Evolutionary conservation across 2,888 invertebrate species (phyloP), one percentile per base, ranked within the genome.

Genomic region (Microctonus brassicae): DNA sequence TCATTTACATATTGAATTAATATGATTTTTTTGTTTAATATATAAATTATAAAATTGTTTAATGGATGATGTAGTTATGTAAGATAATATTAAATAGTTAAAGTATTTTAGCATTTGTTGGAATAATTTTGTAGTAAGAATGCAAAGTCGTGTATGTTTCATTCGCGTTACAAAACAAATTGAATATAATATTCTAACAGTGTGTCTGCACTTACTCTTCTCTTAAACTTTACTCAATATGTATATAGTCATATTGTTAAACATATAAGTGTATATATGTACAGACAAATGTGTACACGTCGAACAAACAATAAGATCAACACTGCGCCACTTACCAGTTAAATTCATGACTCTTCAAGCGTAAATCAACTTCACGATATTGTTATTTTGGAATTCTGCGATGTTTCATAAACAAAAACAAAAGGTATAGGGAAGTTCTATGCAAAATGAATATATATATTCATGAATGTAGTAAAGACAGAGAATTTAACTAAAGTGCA

Each of bases 291-390:
- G 20, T 33, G 33, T 29, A 20, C 39, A 61, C 17, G 53, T 69
- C 61, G 34, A 69, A 69, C 69, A 53, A 62, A 67, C 60, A 67
- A 67, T 62, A 69, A 69, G 62, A 69, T 69, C 69, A 69, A 69
- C 62, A 69, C 24, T 13, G 60, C 53, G 42, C 39, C 53, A 69
- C 36, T 69, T 69, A 61, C 47, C 47, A 42, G 20, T 57, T 26
- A 52, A 69, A 53, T 69, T 62, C 69, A 69, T 53, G 62, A 69
- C 33, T 61, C 62, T 60, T 60, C 60, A 60, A 67, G 67, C 33
- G 53, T 53, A 29, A 64, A 52, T 64, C 64, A 64, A 53, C 64
- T 64, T 53, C 17, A 7, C 20, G 34, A n/a, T n/a, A 53, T 53
- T 52, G 53, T 64, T 64, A 9, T 52, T 29, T 52, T 20, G n/a